These are phyloP conservation scores for Arnoldichthys spilopterus DNA, from an alignment of 2,797 vertebrate species.

Conservation along the genomic window DNA sequence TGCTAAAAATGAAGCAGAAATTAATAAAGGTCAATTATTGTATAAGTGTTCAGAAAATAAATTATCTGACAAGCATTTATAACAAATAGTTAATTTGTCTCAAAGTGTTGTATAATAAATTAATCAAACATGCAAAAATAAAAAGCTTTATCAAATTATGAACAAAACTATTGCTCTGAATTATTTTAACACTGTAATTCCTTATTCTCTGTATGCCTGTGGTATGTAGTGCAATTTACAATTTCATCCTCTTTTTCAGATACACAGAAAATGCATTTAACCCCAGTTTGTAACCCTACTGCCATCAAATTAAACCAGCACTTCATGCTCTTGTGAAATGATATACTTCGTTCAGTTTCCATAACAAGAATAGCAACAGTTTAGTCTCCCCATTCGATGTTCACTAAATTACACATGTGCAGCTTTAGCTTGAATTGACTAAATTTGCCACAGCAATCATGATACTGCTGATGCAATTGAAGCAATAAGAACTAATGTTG, in stretches of 20 bases:
- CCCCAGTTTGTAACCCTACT: conserved; percentile 29
- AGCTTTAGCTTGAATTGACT: conserved; percentile 37
- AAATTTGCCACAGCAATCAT: conserved; percentile 52
- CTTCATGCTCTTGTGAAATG: conserved; percentile 41
- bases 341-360: conserved; percentile 48
- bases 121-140: conserved; percentile 5
- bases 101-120: neutral
- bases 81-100: neutral
- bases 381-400: conserved; percentile 34
- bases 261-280: conserved; percentile 55
- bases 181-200: conserved; percentile 23
- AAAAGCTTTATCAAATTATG: conserved; percentile 1
- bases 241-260: conserved; percentile 42
- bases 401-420: conserved; percentile 39
- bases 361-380: conserved; percentile 43
- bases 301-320: conserved; percentile 47
- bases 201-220: conserved; percentile 16
- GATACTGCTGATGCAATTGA: conserved; percentile 27
- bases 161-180: conserved; percentile 1
- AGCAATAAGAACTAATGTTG: conserved; percentile 34
- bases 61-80: neutral
- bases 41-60: neutral
- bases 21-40: neutral
- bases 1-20: neutral
- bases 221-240: conserved; percentile 18